These are phyloP conservation scores for Pyrrhia umbra DNA, from an alignment of 2,888 invertebrate genomes.

Conservation along the genomic window DNA sequence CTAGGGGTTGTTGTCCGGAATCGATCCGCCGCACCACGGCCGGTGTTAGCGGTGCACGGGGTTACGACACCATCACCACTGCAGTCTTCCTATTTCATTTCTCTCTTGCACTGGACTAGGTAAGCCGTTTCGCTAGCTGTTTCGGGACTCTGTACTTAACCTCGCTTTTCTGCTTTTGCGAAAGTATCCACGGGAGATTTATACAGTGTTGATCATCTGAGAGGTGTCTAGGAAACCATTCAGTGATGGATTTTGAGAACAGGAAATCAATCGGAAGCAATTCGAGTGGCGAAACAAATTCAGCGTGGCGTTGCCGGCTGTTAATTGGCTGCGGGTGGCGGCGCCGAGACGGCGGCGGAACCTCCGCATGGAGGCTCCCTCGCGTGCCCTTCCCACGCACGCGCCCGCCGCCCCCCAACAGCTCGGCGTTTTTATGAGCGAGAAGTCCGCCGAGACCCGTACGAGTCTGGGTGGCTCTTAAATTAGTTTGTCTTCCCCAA, in stretches of 20 bases:
- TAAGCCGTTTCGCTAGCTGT: conserved; percentile 57
- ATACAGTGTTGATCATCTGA: conserved; percentile 48
- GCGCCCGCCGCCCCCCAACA: conserved; percentile 80
- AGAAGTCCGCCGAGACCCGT: conserved; percentile 83
- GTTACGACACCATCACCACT: conserved; percentile 80
- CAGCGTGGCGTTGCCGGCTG: conserved; percentile 86
- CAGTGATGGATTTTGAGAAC: conserved; percentile 73
- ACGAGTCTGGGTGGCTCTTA: conserved; percentile 83
- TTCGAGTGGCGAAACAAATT: conserved; percentile 88
- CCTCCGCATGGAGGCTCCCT: conserved; percentile 88
- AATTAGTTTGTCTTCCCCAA: conserved; percentile 81
- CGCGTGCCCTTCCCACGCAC: conserved; percentile 75
- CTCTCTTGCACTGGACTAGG: conserved; percentile 56
- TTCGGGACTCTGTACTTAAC: conserved; percentile 34
- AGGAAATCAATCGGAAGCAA: conserved; percentile 89
- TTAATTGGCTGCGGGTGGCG: conserved; percentile 90
- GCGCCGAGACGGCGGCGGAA: conserved; percentile 90
- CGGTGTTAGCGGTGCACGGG: conserved; percentile 82
- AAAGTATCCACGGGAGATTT: conserved; percentile 13
- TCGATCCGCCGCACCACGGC: conserved; percentile 84
- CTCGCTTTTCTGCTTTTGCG: conserved; percentile 12
- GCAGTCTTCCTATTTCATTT: conserved; percentile 70
- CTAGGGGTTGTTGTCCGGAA: conserved; percentile 87
- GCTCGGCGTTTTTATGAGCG: conserved; percentile 86
- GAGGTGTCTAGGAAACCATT: conserved; percentile 64